A percentile compares a stretch with the other conserved stretches of the same genome.
These are phyloP conservation scores for Spheniscus mendiculus DNA, from an alignment of 2,113 vertebrate species.

Conservation along the genomic window DNA sequence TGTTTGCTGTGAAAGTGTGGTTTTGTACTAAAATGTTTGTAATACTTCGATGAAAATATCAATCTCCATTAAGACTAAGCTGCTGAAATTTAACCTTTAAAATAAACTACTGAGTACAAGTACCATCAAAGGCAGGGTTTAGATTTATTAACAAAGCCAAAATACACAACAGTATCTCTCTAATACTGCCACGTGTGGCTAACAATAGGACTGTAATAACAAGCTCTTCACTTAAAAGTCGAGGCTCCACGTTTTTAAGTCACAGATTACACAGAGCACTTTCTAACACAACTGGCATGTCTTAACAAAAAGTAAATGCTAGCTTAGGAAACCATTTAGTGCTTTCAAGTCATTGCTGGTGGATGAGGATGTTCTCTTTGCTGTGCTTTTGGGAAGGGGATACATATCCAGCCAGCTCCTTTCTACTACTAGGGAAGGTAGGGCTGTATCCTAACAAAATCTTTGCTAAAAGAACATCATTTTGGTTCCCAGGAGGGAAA, in stretches of 20 bases:
- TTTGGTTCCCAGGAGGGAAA: background rate
- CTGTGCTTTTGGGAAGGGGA: background rate
- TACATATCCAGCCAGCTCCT: background rate
- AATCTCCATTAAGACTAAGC: background rate
- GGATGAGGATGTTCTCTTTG: background rate
- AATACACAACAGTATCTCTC: background rate
- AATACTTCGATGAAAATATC: background rate
- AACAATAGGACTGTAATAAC: constrained; percentile 11
- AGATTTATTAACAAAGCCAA: background rate
- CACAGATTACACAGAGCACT: background rate
- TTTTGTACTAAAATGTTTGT: background rate
- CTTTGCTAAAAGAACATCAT: constrained; percentile 19
- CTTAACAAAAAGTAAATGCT: background rate
- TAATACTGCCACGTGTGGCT: background rate
- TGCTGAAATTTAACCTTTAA: background rate
- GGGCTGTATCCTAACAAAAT: constrained; percentile 4
- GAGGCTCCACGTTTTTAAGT: background rate
- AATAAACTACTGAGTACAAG: background rate
- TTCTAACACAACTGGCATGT: background rate
- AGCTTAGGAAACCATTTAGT: constrained; percentile 27
- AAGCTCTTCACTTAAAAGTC: constrained; percentile 6
- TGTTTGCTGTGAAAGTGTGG: background rate
- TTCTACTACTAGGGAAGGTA: background rate
- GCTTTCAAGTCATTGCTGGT: background rate
- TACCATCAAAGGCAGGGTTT: background rate